Evolutionary conservation across 1,140 invertebrate genomes (phyloP), one percentile per base, ranked within the genome.

Genomic region (Zaprionus ornatus): DNA sequence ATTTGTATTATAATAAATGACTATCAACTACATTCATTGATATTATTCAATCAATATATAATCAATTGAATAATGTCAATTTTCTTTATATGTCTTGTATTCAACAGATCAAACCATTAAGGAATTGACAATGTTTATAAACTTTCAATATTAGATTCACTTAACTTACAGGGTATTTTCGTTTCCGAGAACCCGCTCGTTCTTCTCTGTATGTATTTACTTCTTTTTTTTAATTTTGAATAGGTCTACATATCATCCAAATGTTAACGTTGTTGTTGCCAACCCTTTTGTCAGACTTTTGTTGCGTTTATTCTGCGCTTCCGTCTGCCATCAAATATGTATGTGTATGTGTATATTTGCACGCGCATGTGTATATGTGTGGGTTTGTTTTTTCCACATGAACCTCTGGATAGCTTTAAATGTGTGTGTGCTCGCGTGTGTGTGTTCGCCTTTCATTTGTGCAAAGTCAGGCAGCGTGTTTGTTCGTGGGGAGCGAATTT

Each of bases 251-350:
- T 77, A 88, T 88, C 84, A 88, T 69, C 74, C 66, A 62, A 50
- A 74, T 80, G 77, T 60, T 52, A 67, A 42, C 67, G 65, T 65
- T 76, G 80, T 59, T 64, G 79, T 60, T 62, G 42, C n/a, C 66
- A 87, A 87, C 80, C 84, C 84, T 84, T 87, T 59, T 59, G 42
- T 54, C 62, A 29, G 37, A 57, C 57, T 84, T 77, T 77, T 85
- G 63, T 60, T 56, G 63, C 65, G 40, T 54, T 73, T 62, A 54
- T 79, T 86, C 66, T 72, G 83, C 77, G 65, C 76, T 88, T 88
- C 83, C 80, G 84, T 63, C 74, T 74, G 77, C 77, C 84, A 87
- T 87, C 70, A 80, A 87, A 84, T 84, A 78, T 75, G 88, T 68
- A 74, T 50, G 45, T 13, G 4, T 45, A 9, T 45, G n/a, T 10